Evolutionary conservation across 2,113 vertebrate genomes (phyloP).

Genomic region (Sinosuthora webbiana): DNA sequence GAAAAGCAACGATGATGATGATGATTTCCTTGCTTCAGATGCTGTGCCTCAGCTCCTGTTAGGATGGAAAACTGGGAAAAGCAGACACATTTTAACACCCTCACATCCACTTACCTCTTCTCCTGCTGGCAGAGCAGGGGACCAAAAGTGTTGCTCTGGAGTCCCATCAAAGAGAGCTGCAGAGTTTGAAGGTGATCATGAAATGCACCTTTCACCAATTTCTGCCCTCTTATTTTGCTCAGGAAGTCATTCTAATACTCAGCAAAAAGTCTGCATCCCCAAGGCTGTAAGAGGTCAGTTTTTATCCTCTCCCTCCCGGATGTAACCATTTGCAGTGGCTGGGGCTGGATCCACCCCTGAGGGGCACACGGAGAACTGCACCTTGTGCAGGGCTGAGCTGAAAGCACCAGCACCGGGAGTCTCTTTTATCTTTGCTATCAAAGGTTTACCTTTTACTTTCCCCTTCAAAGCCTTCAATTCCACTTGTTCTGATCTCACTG

Average conservation of each 20-base stretch:
- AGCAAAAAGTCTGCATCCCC: background rate
- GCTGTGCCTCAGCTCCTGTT: background rate
- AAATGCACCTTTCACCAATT: background rate
- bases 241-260: background rate
- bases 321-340: background rate
- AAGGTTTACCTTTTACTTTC: background rate
- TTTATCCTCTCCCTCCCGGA: background rate
- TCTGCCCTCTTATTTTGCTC: background rate
- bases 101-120: background rate
- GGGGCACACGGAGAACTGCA: accelerated
- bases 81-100: background rate
- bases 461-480: background rate
- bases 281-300: background rate
- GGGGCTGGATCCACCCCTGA: background rate
- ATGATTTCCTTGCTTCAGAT: background rate
- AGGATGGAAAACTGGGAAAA: background rate
- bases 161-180: background rate
- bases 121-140: accelerated
- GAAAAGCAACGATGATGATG: background rate
- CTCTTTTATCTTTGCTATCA: background rate
- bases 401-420: background rate
- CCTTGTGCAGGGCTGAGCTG: background rate
- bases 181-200: background rate
- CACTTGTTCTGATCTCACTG: background rate
- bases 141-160: background rate